Base-by-base conservation (phyloP, 1,140 invertebrate species). In the Ceratitis capitata region DNA sequence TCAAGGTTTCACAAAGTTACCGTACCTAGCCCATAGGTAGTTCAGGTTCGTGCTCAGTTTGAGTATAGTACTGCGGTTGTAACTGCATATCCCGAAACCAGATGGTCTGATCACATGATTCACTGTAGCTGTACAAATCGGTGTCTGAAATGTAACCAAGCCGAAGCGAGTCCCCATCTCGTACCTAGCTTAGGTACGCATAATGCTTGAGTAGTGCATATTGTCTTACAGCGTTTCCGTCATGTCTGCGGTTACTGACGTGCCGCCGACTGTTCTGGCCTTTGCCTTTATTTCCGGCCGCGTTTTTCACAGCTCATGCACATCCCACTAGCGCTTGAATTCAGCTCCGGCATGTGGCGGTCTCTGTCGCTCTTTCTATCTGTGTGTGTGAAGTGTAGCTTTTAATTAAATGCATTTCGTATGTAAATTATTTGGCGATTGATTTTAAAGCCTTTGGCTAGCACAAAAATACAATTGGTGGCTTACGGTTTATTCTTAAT, bases 361-460 rank as follows among this genome's bases (percentile, higher is more conserved):
- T 19, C n/a, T 23, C 51, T 6, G 0, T n/a, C n/a, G 51, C 19
- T 5, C 19, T n/a, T 19, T 47, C 5, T 47, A 12, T 47, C 5
- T 6, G 56, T 58, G 56, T 19, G 23, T 35, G 5, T 78, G 69
- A 7, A 45, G 29, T 78, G 29, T 3, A 42, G 19, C 32, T 78
- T 78, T 78, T 78, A 78, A 78, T 78, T 78, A 47, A 78, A 78
- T 45, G 69, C 69, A 78, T 78, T 78, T 78, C 69, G 69, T 45
- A 78, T 78, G 69, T 45, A 45, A 47, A 78, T 78, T 78, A 78
- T 78, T 69, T 78, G 69, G 39, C 19, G 39, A 78, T 78, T 78
- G 69, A 78, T 78, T 78, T 78, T 45, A 45, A 78, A 78, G 69
- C 19, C 39, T 47, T 45, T 47, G 2, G n/a, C 39, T 78, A 9